phyloP scores from a whole-genome alignment of 2,888 invertebrate species.

The Dynastes grantii region DNA sequence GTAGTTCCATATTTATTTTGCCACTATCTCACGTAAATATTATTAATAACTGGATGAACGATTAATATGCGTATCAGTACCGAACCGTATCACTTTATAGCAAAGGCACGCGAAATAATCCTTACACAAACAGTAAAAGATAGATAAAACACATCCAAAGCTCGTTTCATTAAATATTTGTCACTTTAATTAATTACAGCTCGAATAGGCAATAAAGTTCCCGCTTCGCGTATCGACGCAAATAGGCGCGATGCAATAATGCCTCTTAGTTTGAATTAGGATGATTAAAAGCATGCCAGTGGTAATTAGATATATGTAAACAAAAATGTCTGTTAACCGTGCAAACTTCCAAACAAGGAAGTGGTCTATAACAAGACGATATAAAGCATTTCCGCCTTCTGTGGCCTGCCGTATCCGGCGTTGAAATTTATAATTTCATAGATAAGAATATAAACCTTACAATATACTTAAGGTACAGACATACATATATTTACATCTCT shows the following conservation, averaged over 20 bases:
- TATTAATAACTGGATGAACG: neutral
- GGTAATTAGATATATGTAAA: neutral
- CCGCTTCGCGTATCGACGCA: conserved; percentile 4
- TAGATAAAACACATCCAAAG: neutral
- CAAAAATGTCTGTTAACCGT: conserved; percentile 21
- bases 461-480: conserved; percentile 1
- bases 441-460: conserved; percentile 15
- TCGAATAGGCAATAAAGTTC: neutral
- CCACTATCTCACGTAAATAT: neutral
- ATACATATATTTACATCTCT: too few relatives aligned
- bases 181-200: conserved; percentile 19
- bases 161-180: conserved; percentile 20
- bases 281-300: neutral
- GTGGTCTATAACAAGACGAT: conserved; percentile 48
- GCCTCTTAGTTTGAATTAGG: neutral
- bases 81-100: neutral
- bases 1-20: conserved; percentile 36
- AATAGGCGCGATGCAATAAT: conserved; percentile 12
- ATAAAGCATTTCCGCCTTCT: conserved; percentile 47
- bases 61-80: neutral
- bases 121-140: neutral
- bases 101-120: conserved; percentile 8
- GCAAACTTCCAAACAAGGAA: conserved; percentile 37
- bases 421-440: conserved; percentile 27
- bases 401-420: conserved; percentile 30